phyloP scores from a whole-genome alignment of 2,888 invertebrate species.

The Teleogryllus oceanicus region DNA sequence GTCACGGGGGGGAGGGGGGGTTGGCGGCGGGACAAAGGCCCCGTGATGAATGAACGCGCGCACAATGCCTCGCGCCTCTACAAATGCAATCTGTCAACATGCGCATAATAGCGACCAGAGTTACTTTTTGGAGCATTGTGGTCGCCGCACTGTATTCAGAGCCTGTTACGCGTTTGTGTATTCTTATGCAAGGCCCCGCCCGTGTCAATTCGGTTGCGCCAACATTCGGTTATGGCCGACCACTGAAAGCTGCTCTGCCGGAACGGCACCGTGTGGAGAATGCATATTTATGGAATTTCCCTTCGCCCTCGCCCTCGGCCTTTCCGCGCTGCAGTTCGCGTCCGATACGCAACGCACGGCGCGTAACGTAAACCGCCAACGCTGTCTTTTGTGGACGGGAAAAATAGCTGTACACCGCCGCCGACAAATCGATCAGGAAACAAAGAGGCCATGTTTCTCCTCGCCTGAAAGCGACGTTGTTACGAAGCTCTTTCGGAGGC shows the following conservation, averaged over 20 bases:
- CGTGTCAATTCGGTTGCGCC: constrained; percentile 18
- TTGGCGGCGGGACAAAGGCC: not conserved
- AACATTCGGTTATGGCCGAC: not conserved
- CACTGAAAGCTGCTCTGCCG: not conserved
- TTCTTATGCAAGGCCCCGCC: not conserved
- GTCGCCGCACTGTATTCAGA: not conserved
- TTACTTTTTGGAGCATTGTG: not conserved
- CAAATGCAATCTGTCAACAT: constrained; percentile 10
- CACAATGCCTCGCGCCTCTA: not conserved
- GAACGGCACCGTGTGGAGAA: not conserved
- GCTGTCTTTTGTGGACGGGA: no score
- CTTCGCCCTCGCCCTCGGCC: no score
- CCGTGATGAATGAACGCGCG: not conserved
- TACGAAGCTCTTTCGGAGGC: no score
- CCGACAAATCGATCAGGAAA: no score
- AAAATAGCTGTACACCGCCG: no score
- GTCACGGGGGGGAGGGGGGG: no score
- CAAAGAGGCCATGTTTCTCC: no score
- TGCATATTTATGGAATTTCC: constrained; percentile 2
- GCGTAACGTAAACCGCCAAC: no score
- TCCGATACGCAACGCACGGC: no score
- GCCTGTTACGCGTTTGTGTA: not conserved
- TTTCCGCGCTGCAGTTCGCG: no score
- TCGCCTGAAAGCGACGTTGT: no score
- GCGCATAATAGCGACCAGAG: constrained; percentile 10